These are phyloP conservation scores for Olivierus martensii DNA, from an alignment of 1,140 invertebrate genomes.

Conservation along the genomic window DNA sequence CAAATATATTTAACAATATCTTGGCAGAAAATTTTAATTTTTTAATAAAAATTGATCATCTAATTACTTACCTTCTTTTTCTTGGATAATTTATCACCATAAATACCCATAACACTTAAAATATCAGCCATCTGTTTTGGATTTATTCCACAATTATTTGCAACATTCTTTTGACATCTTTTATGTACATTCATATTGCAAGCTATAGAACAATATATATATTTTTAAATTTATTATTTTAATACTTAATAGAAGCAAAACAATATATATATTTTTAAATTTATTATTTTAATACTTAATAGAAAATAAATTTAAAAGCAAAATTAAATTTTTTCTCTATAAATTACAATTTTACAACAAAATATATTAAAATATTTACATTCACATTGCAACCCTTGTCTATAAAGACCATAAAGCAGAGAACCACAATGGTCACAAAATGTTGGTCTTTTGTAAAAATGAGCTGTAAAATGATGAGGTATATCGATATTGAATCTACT, in stretches of 20 bases:
- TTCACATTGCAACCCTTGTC: constrained; percentile 95
- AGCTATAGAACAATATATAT: constrained; percentile 35
- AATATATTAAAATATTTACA: constrained; percentile 38
- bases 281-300: not conserved
- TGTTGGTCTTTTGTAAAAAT: constrained; percentile 93
- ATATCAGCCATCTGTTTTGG: constrained; percentile 91
- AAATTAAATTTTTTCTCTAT: too few relatives aligned
- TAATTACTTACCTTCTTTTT: constrained; percentile 40
- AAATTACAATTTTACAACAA: too few relatives aligned
- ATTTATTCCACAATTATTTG: constrained; percentile 98
- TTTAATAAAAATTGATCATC: too few relatives aligned
- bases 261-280: not conserved
- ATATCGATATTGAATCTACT: constrained; percentile 95
- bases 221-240: not conserved
- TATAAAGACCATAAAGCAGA: constrained; percentile 86
- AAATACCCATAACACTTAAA: constrained; percentile 77
- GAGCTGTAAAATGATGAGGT: constrained; percentile 71
- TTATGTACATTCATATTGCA: constrained; percentile 99
- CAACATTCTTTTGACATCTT: constrained; percentile 96
- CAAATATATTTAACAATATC: too few relatives aligned
- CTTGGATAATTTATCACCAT: constrained; percentile 67
- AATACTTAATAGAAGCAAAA: not conserved
- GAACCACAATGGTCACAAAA: constrained; percentile 99
- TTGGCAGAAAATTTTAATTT: too few relatives aligned
- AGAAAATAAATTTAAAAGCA: not conserved